A percentile compares a stretch with the other conserved stretches of the same genome.
Conservation (phyloP, 2,888 invertebrate species). For the Agrilus cyanescens region DNA sequence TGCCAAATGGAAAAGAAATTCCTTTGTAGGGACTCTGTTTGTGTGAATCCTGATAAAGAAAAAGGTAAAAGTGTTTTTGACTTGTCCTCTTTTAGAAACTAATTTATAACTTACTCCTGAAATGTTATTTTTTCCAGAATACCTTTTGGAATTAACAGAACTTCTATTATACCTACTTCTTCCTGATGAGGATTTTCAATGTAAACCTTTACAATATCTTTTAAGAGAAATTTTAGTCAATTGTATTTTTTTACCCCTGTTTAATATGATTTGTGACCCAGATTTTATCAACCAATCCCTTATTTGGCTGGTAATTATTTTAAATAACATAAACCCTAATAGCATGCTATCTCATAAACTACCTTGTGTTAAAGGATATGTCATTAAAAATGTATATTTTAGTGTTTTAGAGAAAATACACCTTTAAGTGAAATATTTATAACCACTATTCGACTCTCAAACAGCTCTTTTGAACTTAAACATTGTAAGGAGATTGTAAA, state of each 20-base stretch:
- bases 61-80: constrained; percentile 39
- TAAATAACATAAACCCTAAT: no score
- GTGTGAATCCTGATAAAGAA: constrained; percentile 55
- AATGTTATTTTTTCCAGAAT: constrained; percentile 42
- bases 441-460: constrained; percentile 66
- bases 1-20: constrained; percentile 71
- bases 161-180: constrained; percentile 70
- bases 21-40: constrained; percentile 68
- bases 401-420: constrained; percentile 66
- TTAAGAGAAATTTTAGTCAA: constrained; percentile 47
- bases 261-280: constrained; percentile 72
- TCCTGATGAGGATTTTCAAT: constrained; percentile 75
- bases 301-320: constrained; percentile 66
- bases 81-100: constrained; percentile 10
- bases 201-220: constrained; percentile 66
- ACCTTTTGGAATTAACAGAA: constrained; percentile 72
- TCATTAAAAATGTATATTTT: constrained; percentile 24
- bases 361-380: background rate
- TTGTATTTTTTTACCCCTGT: constrained; percentile 38
- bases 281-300: constrained; percentile 86
- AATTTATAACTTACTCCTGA: background rate
- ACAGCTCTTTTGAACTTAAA: constrained; percentile 69
- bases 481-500: constrained; percentile 68
- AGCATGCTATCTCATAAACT: background rate
- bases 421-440: constrained; percentile 78